Conservation (phyloP, 2,113 vertebrate genomes). For the Seriola quinqueradiata region DNA sequence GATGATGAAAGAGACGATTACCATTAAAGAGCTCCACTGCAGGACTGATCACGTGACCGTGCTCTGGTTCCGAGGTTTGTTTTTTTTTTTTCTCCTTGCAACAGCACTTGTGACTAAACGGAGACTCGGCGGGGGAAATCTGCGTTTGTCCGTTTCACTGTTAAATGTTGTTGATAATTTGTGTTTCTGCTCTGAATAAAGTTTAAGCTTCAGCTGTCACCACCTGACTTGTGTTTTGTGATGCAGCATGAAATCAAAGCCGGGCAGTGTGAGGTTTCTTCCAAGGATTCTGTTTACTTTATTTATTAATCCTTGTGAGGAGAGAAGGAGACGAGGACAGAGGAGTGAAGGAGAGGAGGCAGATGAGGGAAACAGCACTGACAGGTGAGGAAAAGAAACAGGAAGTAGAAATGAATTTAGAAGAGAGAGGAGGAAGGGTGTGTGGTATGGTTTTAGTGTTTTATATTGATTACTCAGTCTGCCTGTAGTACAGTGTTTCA, state of each 20-base stretch:
- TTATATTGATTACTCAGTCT: background rate
- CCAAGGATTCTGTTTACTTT: background rate
- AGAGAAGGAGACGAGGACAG: background rate
- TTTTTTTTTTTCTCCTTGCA: background rate
- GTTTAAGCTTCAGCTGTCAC: background rate
- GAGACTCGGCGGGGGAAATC: background rate
- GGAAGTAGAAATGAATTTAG: no score
- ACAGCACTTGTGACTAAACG: fast-evolving
- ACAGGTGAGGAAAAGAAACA: background rate
- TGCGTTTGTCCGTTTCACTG: background rate
- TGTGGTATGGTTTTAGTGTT: background rate
- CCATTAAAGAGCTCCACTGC: background rate
- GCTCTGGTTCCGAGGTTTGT: background rate
- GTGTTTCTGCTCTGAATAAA: slow-evolving; percentile 49
- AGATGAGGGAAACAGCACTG: background rate
- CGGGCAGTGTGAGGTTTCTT: no score
- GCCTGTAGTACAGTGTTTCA: background rate
- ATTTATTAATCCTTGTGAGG: background rate
- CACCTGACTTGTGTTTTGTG: no score
- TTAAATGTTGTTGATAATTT: slow-evolving; percentile 9
- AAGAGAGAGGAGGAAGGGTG: no score
- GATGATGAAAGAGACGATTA: background rate
- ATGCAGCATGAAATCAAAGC: background rate
- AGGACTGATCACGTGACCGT: background rate
- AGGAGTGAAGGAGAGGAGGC: background rate